Percentiles rank a stretch among this genome's conserved stretches.
Evolutionary conservation across 2,113 vertebrate species (phyloP).

Genomic region (Mus pahari): DNA sequence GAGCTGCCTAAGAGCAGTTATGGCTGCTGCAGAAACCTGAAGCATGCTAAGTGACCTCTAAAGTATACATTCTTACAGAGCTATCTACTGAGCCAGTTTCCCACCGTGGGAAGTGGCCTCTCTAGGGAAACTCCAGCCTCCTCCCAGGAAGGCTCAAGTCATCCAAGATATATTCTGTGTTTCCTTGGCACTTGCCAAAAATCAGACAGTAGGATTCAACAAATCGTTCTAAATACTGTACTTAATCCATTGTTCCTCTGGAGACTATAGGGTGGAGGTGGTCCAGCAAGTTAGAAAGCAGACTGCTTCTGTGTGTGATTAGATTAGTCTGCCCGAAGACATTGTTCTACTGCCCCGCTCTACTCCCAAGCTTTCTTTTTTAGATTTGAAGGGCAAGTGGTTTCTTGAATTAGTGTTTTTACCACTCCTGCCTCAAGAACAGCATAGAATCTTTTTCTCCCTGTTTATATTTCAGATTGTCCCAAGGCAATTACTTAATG

Average conservation of each 20-base stretch:
- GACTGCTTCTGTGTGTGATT: conserved; percentile 72
- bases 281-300: conserved; percentile 71
- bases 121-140: conserved; percentile 74
- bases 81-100: conserved; percentile 67
- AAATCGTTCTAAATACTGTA: conserved; percentile 81
- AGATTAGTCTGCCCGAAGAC: conserved; percentile 75
- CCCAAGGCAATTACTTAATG: conserved; percentile 16
- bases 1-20: not conserved
- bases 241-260: conserved; percentile 81
- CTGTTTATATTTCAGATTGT: not conserved
- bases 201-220: conserved; percentile 83
- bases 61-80: conserved; percentile 20
- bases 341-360: conserved; percentile 59
- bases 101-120: conserved; percentile 71
- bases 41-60: not conserved
- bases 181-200: conserved; percentile 80
- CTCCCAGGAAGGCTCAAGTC: conserved; percentile 65
- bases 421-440: conserved; percentile 14
- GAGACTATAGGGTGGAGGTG: conserved; percentile 76
- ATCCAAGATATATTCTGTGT: conserved; percentile 77
- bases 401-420: conserved; percentile 71
- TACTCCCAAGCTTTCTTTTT: conserved; percentile 39
- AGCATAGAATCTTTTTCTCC: not conserved
- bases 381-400: conserved; percentile 53
- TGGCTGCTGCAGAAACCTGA: not conserved